A percentile compares a stretch with the other conserved stretches of the same genome.
Conservation (phyloP, 2,888 invertebrate genomes). For the Hylaea fasciaria region DNA sequence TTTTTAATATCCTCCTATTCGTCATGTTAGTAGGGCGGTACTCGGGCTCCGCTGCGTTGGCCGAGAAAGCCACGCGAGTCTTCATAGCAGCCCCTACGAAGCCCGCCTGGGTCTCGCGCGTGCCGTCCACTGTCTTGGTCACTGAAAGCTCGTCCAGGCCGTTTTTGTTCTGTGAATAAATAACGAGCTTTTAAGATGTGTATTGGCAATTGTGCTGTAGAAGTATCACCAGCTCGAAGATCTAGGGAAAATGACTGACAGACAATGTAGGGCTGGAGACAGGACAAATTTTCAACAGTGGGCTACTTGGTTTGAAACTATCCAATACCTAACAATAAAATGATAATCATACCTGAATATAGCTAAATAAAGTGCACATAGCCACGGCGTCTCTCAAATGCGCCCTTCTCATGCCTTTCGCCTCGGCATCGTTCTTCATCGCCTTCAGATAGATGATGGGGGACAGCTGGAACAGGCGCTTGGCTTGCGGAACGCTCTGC, state of each 20-base stretch:
- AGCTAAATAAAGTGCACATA: constrained; percentile 92
- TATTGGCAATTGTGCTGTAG: no score
- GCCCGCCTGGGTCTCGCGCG: constrained; percentile 89
- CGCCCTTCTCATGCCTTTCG: constrained; percentile 92
- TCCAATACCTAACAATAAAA: background rate
- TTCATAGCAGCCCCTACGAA: constrained; percentile 92
- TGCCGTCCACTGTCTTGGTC: constrained; percentile 88
- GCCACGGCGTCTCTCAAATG: constrained; percentile 95
- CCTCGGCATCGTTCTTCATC: constrained; percentile 92
- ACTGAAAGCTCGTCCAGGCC: constrained; percentile 90
- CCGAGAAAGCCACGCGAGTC: constrained; percentile 94
- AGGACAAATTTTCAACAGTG: no score
- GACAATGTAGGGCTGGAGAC: no score
- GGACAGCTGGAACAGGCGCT: constrained; percentile 87
- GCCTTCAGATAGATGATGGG: constrained; percentile 95
- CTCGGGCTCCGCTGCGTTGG: constrained; percentile 95
- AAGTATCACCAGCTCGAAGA: no score
- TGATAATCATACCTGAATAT: constrained; percentile 58
- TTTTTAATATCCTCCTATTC: constrained; percentile 87
- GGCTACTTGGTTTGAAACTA: no score
- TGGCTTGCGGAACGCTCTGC: constrained; percentile 84
- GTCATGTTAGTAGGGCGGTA: constrained; percentile 90
- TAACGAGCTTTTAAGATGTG: background rate
- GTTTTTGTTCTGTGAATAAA: constrained; percentile 64
- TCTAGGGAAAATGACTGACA: no score